These are phyloP conservation scores for Drosophila mettleri DNA, from an alignment of 2,888 invertebrate species.

Conservation along the genomic window DNA sequence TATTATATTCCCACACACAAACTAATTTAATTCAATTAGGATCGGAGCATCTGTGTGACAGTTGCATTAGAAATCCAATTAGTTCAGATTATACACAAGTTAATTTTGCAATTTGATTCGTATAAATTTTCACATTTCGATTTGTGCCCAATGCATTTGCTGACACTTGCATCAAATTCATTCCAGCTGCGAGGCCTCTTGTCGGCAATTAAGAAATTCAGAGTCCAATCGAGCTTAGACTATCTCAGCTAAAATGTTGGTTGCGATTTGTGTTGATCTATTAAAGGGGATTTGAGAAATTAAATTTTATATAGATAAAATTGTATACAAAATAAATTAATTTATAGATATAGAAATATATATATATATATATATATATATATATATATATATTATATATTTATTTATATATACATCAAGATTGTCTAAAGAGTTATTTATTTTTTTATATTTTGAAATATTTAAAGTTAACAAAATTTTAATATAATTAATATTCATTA, in stretches of 20 bases:
- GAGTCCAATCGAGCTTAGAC: not conserved
- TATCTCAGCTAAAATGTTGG: not conserved
- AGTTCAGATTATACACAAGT: constrained; percentile 45
- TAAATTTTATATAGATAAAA: no score
- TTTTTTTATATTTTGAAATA: no score
- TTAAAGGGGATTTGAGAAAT: no score
- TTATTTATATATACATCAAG: no score
- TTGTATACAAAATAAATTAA: no score
- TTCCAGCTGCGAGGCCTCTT: not conserved
- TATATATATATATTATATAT: no score
- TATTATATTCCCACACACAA: constrained; percentile 26
- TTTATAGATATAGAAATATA: no score
- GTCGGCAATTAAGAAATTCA: not conserved
- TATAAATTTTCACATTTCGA: constrained; percentile 8
- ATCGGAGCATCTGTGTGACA: constrained; percentile 29
- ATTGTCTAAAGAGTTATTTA: no score
- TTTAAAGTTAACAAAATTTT: no score
- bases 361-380: no score
- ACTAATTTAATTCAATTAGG: constrained; percentile 66
- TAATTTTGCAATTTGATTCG: constrained; percentile 32
- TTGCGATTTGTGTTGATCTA: not conserved
- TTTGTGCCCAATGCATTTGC: constrained; percentile 4
- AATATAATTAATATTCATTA: no score
- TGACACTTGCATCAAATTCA: not conserved
- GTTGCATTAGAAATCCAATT: constrained; percentile 46